Base-by-base conservation (phyloP, 2,888 invertebrate species). In the Aethes cnicana region DNA sequence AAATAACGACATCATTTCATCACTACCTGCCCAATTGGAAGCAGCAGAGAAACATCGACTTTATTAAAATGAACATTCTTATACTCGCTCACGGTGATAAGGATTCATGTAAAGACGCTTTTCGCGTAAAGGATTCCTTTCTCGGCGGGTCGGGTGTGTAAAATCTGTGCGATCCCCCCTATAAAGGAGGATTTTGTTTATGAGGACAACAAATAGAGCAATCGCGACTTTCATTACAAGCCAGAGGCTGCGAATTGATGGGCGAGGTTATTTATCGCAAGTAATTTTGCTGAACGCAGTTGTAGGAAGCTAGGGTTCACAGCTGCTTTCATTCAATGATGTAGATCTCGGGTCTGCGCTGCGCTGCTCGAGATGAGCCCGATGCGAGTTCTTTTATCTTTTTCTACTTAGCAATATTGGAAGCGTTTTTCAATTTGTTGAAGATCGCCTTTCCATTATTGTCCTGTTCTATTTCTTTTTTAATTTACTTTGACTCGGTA, bases 101-200 rank as follows among this genome's bases (percentile, higher is more conserved):
- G 57, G 60, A 62, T 64, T 64, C 61, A 68, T 74, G 66, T 66
- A 72, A 71, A 71, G 66, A 57, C 66, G 62, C 55, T 66, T 64
- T 63, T 61, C 65, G 62, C 66, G 69, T 72, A 77, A 80, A 76
- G 66, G 76, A 78, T 79, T 76, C 64, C 54, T 36, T 25, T 54
- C 52, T 54, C 54, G 55, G 53, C 56, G 62, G 68, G 63, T 67
- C 72, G 69, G 62, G 74, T 73, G 71, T 82, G 81, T 81, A 78
- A 82, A 82, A 79, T 78, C 72, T 64, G 63, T 58, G 73, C 80
- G 74, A 83, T 83, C 80, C 72, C 74, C 66, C 67, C 78, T 73
- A 83, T 86, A 87, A 87, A 84, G 67, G 70, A 69, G 84, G 86
- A 85, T 86, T 84, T 78, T 79, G 83, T 87, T 87, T 87, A 87